phyloP scores from a whole-genome alignment of 2,797 vertebrate genomes.

The Gymnoscopelus microlampas region DNA sequence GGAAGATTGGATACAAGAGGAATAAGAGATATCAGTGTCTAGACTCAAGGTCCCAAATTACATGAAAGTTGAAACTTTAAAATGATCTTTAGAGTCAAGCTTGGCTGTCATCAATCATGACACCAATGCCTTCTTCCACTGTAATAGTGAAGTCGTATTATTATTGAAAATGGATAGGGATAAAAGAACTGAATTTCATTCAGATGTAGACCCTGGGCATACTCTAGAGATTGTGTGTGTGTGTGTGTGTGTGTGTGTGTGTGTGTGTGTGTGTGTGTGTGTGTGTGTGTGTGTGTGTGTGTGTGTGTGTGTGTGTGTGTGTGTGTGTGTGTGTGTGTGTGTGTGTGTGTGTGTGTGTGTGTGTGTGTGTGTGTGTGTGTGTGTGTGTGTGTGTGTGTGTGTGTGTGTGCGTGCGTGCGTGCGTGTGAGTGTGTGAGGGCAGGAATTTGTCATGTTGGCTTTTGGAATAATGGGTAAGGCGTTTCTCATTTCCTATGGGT shows the following conservation, averaged over 20 bases:
- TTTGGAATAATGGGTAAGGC: conserved; percentile 63
- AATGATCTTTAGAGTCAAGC: background rate
- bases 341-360: too few species aligned
- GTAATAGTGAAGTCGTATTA: background rate
- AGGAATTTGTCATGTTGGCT: conserved; percentile 71
- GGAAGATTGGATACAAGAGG: background rate
- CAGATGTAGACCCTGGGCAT: background rate
- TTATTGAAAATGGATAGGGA: conserved; percentile 1
- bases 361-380: conserved; percentile 41
- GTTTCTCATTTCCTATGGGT: conserved; percentile 74
- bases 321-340: background rate
- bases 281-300: background rate
- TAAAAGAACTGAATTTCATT: background rate
- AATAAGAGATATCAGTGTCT: background rate
- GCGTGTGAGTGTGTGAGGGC: conserved; percentile 35
- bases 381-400: conserved; percentile 16
- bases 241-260: conserved; percentile 33
- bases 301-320: conserved; percentile 41
- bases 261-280: conserved; percentile 33
- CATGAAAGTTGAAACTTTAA: background rate
- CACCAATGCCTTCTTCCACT: background rate
- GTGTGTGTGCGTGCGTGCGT: conserved; percentile 29
- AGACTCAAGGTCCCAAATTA: background rate
- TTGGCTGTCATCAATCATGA: background rate
- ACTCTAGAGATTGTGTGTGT: background rate